Conservation (phyloP, 2,113 vertebrate species). For the Vombatus ursinus region DNA sequence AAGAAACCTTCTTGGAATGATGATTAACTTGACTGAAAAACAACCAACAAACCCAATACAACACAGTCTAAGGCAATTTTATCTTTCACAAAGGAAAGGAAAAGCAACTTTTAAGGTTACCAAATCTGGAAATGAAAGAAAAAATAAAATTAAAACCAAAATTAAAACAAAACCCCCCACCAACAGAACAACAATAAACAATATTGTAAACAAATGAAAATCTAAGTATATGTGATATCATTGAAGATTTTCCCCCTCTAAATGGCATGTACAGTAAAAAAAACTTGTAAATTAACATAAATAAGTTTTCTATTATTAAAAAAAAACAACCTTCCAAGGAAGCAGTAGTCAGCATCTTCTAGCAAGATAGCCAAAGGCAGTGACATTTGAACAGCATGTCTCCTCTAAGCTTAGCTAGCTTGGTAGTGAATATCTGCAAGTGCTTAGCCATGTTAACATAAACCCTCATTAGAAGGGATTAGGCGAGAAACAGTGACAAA, state of each 20-base stretch:
- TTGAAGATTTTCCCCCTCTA: neutral
- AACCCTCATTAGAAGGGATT: conserved; percentile 98
- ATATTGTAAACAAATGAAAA: neutral
- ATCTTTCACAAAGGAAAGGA: neutral
- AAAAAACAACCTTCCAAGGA: conserved; percentile 72
- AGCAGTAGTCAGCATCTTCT: conserved; percentile 86
- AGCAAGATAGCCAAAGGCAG: conserved; percentile 88
- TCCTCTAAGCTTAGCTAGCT: conserved; percentile 89
- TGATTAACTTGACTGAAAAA: neutral
- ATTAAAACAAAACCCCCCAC: neutral
- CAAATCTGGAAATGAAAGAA: neutral
- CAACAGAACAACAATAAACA: neutral
- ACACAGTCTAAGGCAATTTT: neutral
- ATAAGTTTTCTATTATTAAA: conserved; percentile 66
- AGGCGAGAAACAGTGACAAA: conserved; percentile 92
- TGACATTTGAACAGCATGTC: conserved; percentile 88
- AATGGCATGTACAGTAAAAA: neutral
- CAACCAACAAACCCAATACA: neutral
- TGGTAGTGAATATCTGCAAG: conserved; percentile 87
- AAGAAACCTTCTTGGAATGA: neutral
- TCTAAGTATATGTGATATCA: neutral
- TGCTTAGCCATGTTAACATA: conserved; percentile 97
- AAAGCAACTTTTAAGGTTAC: neutral
- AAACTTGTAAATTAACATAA: conserved; percentile 43
- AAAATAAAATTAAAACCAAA: neutral